Evolutionary conservation across 1,140 invertebrate species (phyloP), one percentile per base, ranked within the genome.

Genomic region (Anastatus disparis): DNA sequence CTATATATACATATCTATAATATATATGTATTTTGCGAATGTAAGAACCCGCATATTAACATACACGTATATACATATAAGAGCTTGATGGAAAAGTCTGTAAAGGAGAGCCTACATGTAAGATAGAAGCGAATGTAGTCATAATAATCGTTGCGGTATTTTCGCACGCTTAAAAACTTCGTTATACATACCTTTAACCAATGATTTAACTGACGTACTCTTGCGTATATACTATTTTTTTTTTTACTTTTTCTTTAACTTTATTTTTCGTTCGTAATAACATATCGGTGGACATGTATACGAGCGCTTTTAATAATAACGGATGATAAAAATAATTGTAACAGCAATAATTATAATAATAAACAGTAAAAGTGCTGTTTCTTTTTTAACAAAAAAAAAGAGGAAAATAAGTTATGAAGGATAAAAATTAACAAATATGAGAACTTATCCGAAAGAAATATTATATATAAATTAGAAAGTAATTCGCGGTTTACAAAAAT

Each of bases 321-420:
- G 29, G 31, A 55, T 20, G 24, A 53, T 62, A 48, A 38, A 35
- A 74, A 82, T 78, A 67, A 72, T 70, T 74, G 56, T 72, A 77
- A 71, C 52, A 82, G 79, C 63, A 73, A 75, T 77, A 80, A 78
- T 77, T 77, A 82, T 79, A 82, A 84, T 85, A 81, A 81, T 78
- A 79, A n/a, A n/a, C n/a, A n/a, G n/a, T n/a, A n/a, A n/a, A n/a
- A n/a, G n/a, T n/a, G n/a, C n/a, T n/a, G n/a, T n/a, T n/a, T n/a
- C n/a, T n/a, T n/a, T n/a, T n/a, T n/a, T n/a, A n/a, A n/a, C n/a
- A n/a, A n/a, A n/a, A n/a, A n/a, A n/a, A n/a, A n/a, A n/a, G n/a
- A n/a, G n/a, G n/a, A n/a, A n/a, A n/a, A n/a, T n/a, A n/a, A n/a
- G n/a, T n/a, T n/a, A n/a, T n/a, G n/a, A n/a, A n/a, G n/a, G n/a